A percentile compares a stretch with the other conserved stretches of the same genome.
These are phyloP conservation scores for Pilophorus perplexus DNA, from an alignment of 2,888 invertebrate species.

Conservation along the genomic window DNA sequence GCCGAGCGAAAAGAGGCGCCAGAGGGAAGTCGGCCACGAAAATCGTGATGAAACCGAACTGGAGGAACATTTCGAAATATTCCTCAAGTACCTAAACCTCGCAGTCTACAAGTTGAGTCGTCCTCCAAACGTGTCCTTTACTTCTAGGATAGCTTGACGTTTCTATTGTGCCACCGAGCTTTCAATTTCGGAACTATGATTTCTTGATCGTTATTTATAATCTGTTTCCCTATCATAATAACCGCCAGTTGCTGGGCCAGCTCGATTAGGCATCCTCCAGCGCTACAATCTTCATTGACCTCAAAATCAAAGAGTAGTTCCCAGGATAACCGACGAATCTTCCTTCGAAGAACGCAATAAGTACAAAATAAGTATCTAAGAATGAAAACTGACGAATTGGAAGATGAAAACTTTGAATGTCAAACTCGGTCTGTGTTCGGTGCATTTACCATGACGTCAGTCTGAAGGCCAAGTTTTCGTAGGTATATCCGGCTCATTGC, in stretches of 20 bases:
- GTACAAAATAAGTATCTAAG: slow-evolving; percentile 70
- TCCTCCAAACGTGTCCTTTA: slow-evolving; percentile 55
- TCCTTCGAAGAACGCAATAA: slow-evolving; percentile 63
- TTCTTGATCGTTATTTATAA: slow-evolving; percentile 60
- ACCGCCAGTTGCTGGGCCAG: slow-evolving; percentile 59
- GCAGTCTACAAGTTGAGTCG: slow-evolving; percentile 57
- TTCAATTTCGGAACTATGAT: slow-evolving; percentile 57
- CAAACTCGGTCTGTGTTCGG: slow-evolving; percentile 60
- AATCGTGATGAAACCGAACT: slow-evolving; percentile 61
- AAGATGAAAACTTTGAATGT: slow-evolving; percentile 62
- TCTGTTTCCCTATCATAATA: slow-evolving; percentile 61
- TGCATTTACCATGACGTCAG: slow-evolving; percentile 58
- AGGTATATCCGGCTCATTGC: slow-evolving; percentile 55
- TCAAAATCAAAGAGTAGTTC: slow-evolving; percentile 56
- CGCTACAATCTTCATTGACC: slow-evolving; percentile 58
- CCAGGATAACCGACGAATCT: slow-evolving; percentile 57
- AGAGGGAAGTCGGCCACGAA: slow-evolving; percentile 60
- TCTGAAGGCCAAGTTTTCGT: slow-evolving; percentile 57
- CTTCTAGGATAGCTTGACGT: slow-evolving; percentile 50
- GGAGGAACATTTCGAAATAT: slow-evolving; percentile 61
- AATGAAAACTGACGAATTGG: slow-evolving; percentile 63
- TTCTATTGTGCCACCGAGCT: slow-evolving; percentile 54
- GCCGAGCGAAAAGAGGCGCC: slow-evolving; percentile 58
- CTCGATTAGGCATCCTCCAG: slow-evolving; percentile 59
- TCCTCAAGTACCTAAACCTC: slow-evolving; percentile 60